These are phyloP conservation scores for Pachycephus smyrnensis DNA, from an alignment of 2,888 invertebrate species.

Conservation along the genomic window DNA sequence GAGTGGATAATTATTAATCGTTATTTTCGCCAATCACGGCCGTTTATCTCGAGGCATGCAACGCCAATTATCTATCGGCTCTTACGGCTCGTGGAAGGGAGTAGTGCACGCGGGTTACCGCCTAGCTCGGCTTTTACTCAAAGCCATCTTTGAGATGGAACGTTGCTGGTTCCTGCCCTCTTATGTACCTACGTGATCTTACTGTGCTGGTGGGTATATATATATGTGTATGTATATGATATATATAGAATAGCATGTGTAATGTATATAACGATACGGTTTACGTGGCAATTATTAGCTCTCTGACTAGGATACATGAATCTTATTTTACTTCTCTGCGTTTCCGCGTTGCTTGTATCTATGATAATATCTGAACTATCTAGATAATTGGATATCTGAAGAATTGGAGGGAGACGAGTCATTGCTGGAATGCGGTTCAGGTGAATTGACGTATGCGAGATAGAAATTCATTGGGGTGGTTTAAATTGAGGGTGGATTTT, in stretches of 20 bases:
- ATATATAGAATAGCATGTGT: no score
- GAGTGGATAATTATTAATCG: constrained; percentile 65
- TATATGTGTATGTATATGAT: no score
- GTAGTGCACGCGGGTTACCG: constrained; percentile 22
- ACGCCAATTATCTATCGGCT: constrained; percentile 63
- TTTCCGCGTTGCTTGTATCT: constrained; percentile 48
- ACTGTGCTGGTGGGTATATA: no score
- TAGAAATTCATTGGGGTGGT: no score
- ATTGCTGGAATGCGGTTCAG: no score
- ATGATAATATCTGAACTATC: no score
- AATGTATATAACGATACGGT: constrained; percentile 14
- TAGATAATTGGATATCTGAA: no score
- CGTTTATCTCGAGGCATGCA: constrained; percentile 64
- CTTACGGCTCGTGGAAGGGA: constrained; percentile 33
- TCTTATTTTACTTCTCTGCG: constrained; percentile 47
- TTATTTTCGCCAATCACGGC: constrained; percentile 65
- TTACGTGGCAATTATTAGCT: constrained; percentile 49
- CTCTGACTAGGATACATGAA: constrained; percentile 35
- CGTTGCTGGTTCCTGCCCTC: constrained; percentile 4
- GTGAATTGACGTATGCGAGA: no score
- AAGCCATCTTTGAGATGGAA: no score
- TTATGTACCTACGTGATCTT: constrained; percentile 6
- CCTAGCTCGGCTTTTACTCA: constrained; percentile 36
- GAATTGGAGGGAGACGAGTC: no score
- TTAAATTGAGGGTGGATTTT: no score